Evolutionary conservation across 2,888 invertebrate species (phyloP).

Genomic region (Caenorhabditis imperialis): DNA sequence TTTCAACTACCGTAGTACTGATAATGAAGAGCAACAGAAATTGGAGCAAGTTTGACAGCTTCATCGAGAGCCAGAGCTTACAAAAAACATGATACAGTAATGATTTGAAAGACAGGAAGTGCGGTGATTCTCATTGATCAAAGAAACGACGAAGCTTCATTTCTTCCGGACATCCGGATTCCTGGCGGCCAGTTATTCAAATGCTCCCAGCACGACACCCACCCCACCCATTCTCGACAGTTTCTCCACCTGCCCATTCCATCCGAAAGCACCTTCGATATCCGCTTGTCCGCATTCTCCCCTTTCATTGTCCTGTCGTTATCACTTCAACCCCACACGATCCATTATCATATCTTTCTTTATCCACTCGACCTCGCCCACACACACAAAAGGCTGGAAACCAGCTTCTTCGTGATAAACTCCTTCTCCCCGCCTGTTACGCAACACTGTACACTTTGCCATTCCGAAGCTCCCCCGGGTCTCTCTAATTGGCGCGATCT

Average conservation of each 20-base stretch:
- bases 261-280: slow-evolving; percentile 3
- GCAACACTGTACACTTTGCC: slow-evolving; percentile 44
- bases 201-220: slow-evolving; percentile 33
- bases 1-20: no score
- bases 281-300: background rate
- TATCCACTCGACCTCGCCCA: slow-evolving; percentile 50
- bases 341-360: slow-evolving; percentile 35
- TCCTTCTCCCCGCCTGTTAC: slow-evolving; percentile 40
- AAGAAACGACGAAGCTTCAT: no score
- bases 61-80: no score
- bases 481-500: slow-evolving; percentile 47
- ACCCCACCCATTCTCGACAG: slow-evolving; percentile 9
- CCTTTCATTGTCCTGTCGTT: slow-evolving; percentile 8
- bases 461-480: background rate
- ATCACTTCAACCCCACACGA: slow-evolving; percentile 1
- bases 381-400: slow-evolving; percentile 9
- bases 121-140: no score
- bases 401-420: slow-evolving; percentile 29
- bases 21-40: no score
- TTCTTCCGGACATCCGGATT: slow-evolving; percentile 38
- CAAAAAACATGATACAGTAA: no score
- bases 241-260: slow-evolving; percentile 4
- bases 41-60: no score
- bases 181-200: slow-evolving; percentile 23
- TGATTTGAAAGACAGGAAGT: no score